Percentiles rank a stretch among this genome's conserved stretches.
Evolutionary conservation across 2,888 invertebrate genomes (phyloP).

Genomic region (Heliconius cydno): DNA sequence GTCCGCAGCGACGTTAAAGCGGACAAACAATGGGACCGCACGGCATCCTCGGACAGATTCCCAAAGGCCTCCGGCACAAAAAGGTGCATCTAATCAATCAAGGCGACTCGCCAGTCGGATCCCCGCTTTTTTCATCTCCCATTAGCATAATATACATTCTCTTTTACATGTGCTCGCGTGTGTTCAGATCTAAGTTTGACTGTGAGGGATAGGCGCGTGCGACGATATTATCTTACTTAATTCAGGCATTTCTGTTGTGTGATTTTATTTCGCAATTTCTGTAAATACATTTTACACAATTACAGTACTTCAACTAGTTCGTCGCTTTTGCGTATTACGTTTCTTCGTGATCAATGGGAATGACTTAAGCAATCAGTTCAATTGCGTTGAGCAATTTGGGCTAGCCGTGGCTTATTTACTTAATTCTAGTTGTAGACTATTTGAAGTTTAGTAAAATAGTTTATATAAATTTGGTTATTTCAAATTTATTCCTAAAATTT

Average conservation of each 20-base stretch:
- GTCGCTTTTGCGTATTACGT: conserved; percentile 37
- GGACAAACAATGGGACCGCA: conserved; percentile 63
- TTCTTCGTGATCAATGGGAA: conserved; percentile 39
- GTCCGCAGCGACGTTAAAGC: conserved; percentile 58
- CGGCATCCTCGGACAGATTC: conserved; percentile 57
- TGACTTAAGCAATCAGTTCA: conserved; percentile 36
- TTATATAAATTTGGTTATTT: not conserved
- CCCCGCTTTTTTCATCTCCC: conserved; percentile 68
- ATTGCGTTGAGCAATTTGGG: conserved; percentile 37
- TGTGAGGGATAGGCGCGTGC: conserved; percentile 70
- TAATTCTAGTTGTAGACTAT: not conserved
- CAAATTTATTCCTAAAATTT: not conserved
- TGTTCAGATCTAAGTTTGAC: conserved; percentile 59
- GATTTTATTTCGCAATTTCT: conserved; percentile 49
- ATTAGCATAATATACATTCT: conserved; percentile 64
- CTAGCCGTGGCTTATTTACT: conserved; percentile 9
- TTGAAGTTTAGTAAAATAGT: not conserved
- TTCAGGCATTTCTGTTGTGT: conserved; percentile 73
- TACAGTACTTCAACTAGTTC: conserved; percentile 36
- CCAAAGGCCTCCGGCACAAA: conserved; percentile 60
- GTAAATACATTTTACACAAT: conserved; percentile 42
- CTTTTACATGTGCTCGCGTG: conserved; percentile 40
- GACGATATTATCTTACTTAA: conserved; percentile 74
- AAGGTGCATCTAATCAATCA: conserved; percentile 80
- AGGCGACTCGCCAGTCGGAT: conserved; percentile 65